Evolutionary conservation across 2,888 invertebrate species (phyloP).

Genomic region (Criorhina ranunculi): DNA sequence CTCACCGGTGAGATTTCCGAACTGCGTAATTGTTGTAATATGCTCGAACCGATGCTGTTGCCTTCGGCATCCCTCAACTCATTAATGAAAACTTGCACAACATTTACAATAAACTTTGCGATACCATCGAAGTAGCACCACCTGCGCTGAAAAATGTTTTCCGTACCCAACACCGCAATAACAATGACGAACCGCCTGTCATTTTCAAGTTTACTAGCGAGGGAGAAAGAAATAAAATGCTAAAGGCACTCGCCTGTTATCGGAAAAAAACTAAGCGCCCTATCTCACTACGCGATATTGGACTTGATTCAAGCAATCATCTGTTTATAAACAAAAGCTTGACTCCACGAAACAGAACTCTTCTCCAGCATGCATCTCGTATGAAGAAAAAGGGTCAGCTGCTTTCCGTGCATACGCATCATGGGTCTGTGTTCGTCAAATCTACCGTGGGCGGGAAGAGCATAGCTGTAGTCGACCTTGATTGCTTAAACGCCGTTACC

Average conservation of each 20-base stretch:
- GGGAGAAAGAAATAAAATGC: constrained; percentile 3
- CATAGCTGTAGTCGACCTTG: constrained; percentile 10
- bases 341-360: constrained; percentile 13
- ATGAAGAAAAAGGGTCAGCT: constrained; percentile 14
- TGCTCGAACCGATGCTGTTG: constrained; percentile 20
- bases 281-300: constrained; percentile 12
- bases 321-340: constrained; percentile 25
- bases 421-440: constrained; percentile 6
- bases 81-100: constrained; percentile 6
- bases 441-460: neutral
- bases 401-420: constrained; percentile 6
- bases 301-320: constrained; percentile 3
- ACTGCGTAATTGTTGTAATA: constrained; percentile 11
- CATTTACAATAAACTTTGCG: neutral
- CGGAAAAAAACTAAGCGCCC: constrained; percentile 23
- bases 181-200: constrained; percentile 7
- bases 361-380: constrained; percentile 22
- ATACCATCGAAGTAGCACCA: constrained; percentile 8
- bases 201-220: constrained; percentile 13
- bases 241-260: neutral
- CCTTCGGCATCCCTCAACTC: constrained; percentile 9
- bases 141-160: constrained; percentile 22
- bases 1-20: neutral
- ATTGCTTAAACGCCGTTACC: constrained; percentile 3
- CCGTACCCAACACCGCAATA: constrained; percentile 16